Conservation (phyloP, 2,113 vertebrate species). For the Anolis carolinensis region DNA sequence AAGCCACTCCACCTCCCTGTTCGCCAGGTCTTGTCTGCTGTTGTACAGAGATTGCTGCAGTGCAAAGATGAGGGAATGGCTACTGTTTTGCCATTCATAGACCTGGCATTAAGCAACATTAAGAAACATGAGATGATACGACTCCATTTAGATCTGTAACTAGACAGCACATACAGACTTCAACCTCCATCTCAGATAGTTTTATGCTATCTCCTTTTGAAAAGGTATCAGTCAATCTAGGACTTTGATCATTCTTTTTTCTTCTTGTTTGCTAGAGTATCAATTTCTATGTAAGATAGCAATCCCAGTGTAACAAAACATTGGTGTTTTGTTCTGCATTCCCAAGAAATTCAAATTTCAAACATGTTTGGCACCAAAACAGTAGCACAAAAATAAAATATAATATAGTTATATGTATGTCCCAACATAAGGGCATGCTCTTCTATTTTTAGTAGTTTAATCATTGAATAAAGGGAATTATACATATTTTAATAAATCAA, state of each 20-base stretch:
- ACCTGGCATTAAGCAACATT: conserved; percentile 58
- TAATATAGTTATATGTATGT: no score
- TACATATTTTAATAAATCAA: no score
- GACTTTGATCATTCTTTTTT: conserved; percentile 70
- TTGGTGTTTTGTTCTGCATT: neutral
- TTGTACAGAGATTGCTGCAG: no score
- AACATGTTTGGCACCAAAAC: neutral
- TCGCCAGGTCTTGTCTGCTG: no score
- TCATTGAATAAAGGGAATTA: no score
- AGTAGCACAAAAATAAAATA: neutral
- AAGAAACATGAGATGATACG: conserved; percentile 72
- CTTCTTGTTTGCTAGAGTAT: conserved; percentile 45
- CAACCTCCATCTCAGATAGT: conserved; percentile 75
- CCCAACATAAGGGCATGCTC: no score
- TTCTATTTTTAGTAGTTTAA: no score
- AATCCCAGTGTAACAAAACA: neutral
- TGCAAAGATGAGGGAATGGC: no score
- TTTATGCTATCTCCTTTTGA: conserved; percentile 41
- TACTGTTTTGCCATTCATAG: no score
- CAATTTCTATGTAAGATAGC: conserved; percentile 29
- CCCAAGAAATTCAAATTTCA: neutral
- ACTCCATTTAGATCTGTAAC: conserved; percentile 79
- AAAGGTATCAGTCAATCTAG: conserved; percentile 68
- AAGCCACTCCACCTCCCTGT: no score
- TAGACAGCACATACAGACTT: conserved; percentile 66